phyloP scores from a whole-genome alignment of 2,888 invertebrate species.

The Eupithecia abbreviata region DNA sequence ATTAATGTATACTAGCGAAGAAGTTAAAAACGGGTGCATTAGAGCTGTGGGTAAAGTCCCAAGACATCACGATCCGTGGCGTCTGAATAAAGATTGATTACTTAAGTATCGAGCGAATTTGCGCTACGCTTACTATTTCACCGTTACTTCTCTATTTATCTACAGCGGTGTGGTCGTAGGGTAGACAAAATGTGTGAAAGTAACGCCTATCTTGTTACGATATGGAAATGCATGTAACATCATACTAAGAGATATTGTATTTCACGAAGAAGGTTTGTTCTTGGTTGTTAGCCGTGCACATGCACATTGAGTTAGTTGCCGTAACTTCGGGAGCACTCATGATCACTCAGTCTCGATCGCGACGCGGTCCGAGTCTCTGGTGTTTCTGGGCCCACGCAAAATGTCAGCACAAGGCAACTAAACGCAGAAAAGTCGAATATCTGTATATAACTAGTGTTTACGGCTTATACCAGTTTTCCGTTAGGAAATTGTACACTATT shows the following conservation, averaged over 20 bases:
- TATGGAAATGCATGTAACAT: constrained; percentile 10
- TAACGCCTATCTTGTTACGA: constrained; percentile 5
- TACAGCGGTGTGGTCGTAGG: not conserved
- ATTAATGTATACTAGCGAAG: not conserved
- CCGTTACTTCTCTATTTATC: not conserved
- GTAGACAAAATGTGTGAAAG: constrained; percentile 5
- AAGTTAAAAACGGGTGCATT: not conserved
- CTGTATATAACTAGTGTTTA: not conserved
- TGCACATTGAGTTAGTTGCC: too few relatives aligned
- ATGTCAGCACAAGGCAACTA: too few relatives aligned
- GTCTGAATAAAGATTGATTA: not conserved
- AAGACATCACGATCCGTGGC: not conserved
- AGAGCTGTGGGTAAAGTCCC: not conserved
- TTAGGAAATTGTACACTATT: not conserved
- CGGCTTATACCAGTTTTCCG: not conserved
- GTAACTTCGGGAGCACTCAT: too few relatives aligned
- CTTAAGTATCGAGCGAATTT: not conserved
- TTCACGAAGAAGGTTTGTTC: too few relatives aligned
- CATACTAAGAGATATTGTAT: not conserved
- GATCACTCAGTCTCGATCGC: too few relatives aligned
- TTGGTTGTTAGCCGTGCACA: too few relatives aligned
- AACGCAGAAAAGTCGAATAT: too few relatives aligned
- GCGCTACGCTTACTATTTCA: not conserved
- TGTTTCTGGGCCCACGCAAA: too few relatives aligned
- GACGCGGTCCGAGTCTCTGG: too few relatives aligned